Evolutionary conservation across 1,140 invertebrate species (phyloP).

Genomic region (Tenebrio molitor): DNA sequence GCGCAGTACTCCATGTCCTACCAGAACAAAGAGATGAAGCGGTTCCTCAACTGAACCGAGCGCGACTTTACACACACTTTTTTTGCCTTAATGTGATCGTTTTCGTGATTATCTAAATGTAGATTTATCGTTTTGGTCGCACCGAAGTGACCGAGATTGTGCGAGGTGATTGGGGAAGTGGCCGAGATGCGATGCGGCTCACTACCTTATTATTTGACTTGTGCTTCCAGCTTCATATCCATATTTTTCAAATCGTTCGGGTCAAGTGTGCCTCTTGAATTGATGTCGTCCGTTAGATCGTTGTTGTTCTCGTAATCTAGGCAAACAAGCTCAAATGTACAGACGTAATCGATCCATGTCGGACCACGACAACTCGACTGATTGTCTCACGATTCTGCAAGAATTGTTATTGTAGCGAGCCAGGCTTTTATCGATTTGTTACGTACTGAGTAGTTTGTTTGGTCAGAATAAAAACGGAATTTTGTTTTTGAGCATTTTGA

Average conservation of each 20-base stretch:
- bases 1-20: conserved; percentile 76
- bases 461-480: too few species aligned
- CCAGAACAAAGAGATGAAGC: conserved; percentile 81
- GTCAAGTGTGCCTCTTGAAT: conserved; percentile 2
- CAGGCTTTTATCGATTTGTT: too few species aligned
- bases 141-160: neutral
- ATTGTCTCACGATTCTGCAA: too few species aligned
- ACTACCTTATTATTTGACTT: neutral
- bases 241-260: neutral
- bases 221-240: conserved; percentile 3
- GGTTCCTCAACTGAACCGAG: conserved; percentile 70
- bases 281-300: neutral
- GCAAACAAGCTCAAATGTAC: too few species aligned
- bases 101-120: neutral
- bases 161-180: neutral
- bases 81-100: conserved; percentile 3
- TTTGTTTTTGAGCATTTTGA: too few species aligned
- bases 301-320: neutral
- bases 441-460: too few species aligned
- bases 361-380: too few species aligned
- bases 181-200: neutral
- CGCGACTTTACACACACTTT: neutral
- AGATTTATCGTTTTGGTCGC: neutral
- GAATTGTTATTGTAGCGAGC: too few species aligned
- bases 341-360: too few species aligned